Evolutionary conservation across 2,888 invertebrate species (phyloP), one percentile per base, ranked within the genome.

Genomic region (Pristionchus entomophagus): DNA sequence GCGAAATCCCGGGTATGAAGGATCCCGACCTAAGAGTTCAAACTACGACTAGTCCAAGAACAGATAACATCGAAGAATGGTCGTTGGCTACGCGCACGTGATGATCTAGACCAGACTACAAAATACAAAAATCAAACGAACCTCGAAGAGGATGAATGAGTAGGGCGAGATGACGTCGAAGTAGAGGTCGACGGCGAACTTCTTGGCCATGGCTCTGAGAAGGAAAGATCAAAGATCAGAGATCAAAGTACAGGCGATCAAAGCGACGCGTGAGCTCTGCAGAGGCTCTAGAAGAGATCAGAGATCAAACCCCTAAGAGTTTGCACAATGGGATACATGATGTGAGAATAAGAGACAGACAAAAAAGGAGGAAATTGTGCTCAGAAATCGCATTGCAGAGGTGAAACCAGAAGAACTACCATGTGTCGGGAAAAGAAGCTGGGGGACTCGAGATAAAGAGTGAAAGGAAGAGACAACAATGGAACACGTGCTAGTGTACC

Each of bases 81-180:
- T n/a, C n/a, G n/a, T n/a, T 53, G 8, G 51, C 51, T 14, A 53
- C 8, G 19, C 22, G 51, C 51, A 19, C 51, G 17, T 19, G 17
- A 53, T 3, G 22, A 53, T 53, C 22, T 53, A 19, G 17, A 53
- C n/a, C n/a, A 59, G 4, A 59, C 8, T 8, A 59, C n/a, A 26
- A 35, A 69, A 35, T 2, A 35, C 17, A 5, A 35, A 69, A 38
- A 19, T 1, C 2, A 4, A 2, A n/a, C n/a, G n/a, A 88, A 94
- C 94, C 92, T 94, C 94, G 91, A 94, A 94, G 4, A 93, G 94
- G 87, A 94, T 91, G 94, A 94, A 94, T 1, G 94, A 92, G 91
- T 94, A 94, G 0, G 94, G 94, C 8, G 94, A 94, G 29, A 94
- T 90, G 69, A 94, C 94, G n/a, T n/a, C n/a, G n/a, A n/a, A n/a